Conservation (phyloP, 2,888 invertebrate species). For the Dendrolimus pini region DNA sequence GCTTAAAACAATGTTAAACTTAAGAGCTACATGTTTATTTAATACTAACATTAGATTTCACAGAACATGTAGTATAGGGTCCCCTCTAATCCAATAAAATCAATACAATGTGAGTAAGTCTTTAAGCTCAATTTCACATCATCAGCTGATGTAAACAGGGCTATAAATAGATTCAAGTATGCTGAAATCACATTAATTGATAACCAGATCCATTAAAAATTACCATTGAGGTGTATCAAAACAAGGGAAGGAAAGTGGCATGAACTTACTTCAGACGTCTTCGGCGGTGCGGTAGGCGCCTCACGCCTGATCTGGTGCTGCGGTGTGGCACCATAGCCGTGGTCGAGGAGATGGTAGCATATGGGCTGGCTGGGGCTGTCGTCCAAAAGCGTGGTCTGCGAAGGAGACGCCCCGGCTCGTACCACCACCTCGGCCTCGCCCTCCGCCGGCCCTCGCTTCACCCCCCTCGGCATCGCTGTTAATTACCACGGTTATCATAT, state of each 20-base stretch:
- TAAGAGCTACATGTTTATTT: too few relatives aligned
- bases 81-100: too few relatives aligned
- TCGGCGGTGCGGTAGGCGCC: constrained; percentile 72
- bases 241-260: neutral
- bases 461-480: constrained; percentile 78
- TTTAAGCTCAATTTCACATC: too few relatives aligned
- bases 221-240: neutral
- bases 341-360: constrained; percentile 89
- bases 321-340: constrained; percentile 91
- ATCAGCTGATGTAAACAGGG: neutral
- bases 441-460: constrained; percentile 75
- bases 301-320: constrained; percentile 80
- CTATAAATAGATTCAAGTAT: too few relatives aligned
- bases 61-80: too few relatives aligned
- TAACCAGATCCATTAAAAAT: too few relatives aligned
- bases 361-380: constrained; percentile 73
- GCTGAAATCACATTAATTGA: too few relatives aligned
- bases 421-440: constrained; percentile 71
- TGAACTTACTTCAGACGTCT: constrained; percentile 73
- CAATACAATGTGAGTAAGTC: too few relatives aligned
- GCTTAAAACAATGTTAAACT: too few relatives aligned
- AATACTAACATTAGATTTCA: too few relatives aligned
- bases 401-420: constrained; percentile 71
- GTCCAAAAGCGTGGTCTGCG: constrained; percentile 68
- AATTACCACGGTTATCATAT: constrained; percentile 27